Evolutionary conservation across 2,888 invertebrate species (phyloP), one percentile per base, ranked within the genome.

Genomic region (Steinernema hermaphroditum): DNA sequence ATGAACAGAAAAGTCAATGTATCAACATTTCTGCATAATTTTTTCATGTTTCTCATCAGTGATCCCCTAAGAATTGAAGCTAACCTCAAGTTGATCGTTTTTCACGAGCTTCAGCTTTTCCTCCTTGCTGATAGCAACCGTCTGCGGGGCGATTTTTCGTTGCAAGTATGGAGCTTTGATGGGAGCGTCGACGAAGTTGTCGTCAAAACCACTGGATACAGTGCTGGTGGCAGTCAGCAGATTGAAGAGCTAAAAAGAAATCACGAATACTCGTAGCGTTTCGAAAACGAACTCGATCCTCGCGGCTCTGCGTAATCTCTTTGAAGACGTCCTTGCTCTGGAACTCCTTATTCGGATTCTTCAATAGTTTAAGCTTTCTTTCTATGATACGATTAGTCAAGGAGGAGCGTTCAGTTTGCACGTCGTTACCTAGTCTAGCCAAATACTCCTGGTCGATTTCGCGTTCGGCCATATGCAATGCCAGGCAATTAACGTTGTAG

Each of bases 101-200:
- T 80, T 73, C 29, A 80, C 70, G 6, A 78, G 70, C 22, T 71
- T 44, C 32, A 72, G 34, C 57, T 50, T 57, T 29, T 78, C 78
- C 29, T 49, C 32, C 37, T 24, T 70, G 70, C 50, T 78, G 2
- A 78, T 12, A 4, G 79, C 78, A 19, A 75, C 72, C 27, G 77
- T 71, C 43, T 72, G 46, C 1, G 78, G 79, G n/a, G 75, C 74
- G 24, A 74, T 73, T 70, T 78, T 78, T 6, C 78, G 70, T 57
- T 78, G 79, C 14, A 78, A 37, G 75, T 77, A 78, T 22, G 70
- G 69, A 24, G 79, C 57, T 29, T 72, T 44, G 27, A 77, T 24
- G 8, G 78, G 73, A 24, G 43, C 34, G 32, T 79, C 79, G 8
- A 71, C 46, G 69, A 75, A 75, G 41, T 76, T 69, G 70, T 75